These are phyloP conservation scores for Acrocephalus arundinaceus DNA, from an alignment of 2,113 vertebrate species.

Conservation along the genomic window DNA sequence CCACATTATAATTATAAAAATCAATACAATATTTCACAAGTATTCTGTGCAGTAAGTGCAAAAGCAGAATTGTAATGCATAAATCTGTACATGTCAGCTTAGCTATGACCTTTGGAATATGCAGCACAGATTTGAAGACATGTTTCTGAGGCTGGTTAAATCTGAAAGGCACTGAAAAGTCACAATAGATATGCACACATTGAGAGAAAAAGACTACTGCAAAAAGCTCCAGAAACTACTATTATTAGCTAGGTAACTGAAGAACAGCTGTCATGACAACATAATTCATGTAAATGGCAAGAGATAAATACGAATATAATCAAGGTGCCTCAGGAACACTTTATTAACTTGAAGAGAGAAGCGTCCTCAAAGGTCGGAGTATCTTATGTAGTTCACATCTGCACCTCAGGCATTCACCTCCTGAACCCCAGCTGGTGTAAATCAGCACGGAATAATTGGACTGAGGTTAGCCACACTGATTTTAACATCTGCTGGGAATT, in stretches of 20 bases:
- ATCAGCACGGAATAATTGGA: not conserved
- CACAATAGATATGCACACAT: not conserved
- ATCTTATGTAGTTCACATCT: not conserved
- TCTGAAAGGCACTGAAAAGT: slow-evolving; percentile 35
- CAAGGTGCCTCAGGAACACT: not conserved
- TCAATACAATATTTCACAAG: slow-evolving; percentile 3
- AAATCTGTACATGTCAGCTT: not conserved
- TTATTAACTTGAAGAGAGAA: not conserved
- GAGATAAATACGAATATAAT: slow-evolving; percentile 38
- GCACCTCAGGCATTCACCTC: not conserved
- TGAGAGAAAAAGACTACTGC: not conserved
- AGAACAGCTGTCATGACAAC: not conserved
- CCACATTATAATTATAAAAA: not conserved
- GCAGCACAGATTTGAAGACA: not conserved
- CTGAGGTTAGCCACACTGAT: not conserved
- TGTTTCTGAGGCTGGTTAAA: not conserved
- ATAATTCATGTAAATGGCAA: not conserved
- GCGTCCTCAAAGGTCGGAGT: not conserved
- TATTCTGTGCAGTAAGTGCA: not conserved
- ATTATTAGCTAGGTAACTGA: slow-evolving; percentile 22
- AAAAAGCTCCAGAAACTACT: not conserved
- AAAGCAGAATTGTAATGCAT: not conserved
- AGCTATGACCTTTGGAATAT: not conserved
- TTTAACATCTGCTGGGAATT: not conserved
- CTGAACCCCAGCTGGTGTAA: not conserved